phyloP scores from a whole-genome alignment of 1,140 invertebrate genomes.

The Bactericera cockerelli region DNA sequence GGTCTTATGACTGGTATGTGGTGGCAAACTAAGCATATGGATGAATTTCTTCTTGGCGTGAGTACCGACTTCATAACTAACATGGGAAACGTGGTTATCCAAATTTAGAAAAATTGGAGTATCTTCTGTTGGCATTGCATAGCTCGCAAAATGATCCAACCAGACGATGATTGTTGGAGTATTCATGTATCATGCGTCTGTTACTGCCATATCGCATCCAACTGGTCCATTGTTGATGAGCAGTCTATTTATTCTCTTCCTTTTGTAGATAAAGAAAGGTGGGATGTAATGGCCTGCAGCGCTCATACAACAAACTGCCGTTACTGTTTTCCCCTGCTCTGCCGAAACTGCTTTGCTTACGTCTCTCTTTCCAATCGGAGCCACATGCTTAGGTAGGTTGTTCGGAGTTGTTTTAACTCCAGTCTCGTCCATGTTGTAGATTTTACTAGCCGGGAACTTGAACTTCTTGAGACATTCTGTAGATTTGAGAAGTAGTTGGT shows the following conservation, averaged over 20 bases:
- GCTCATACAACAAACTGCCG: slow-evolving; percentile 23
- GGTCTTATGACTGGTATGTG: slow-evolving; percentile 24
- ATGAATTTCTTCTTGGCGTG: slow-evolving; percentile 21
- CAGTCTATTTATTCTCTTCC: slow-evolving; percentile 24
- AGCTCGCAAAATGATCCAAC: slow-evolving; percentile 26
- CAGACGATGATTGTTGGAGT: slow-evolving; percentile 24
- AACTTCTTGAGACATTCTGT: slow-evolving; percentile 13
- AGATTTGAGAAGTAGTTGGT: slow-evolving; percentile 20
- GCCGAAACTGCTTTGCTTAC: slow-evolving; percentile 28
- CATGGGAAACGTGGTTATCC: slow-evolving; percentile 24
- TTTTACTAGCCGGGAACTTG: slow-evolving; percentile 15
- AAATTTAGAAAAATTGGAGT: slow-evolving; percentile 22
- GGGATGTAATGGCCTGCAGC: slow-evolving; percentile 25
- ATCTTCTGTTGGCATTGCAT: slow-evolving; percentile 15
- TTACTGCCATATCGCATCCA: slow-evolving; percentile 17
- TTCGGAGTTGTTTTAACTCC: slow-evolving; percentile 13
- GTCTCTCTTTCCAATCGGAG: slow-evolving; percentile 24
- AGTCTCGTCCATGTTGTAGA: slow-evolving; percentile 19
- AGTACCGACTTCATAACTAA: slow-evolving; percentile 2
- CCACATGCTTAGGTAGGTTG: slow-evolving; percentile 21
- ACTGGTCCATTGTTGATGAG: slow-evolving; percentile 23
- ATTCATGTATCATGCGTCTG: slow-evolving; percentile 17
- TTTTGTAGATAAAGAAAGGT: slow-evolving; percentile 28
- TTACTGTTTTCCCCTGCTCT: slow-evolving; percentile 28
- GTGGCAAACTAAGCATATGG: slow-evolving; percentile 25